Base-by-base conservation (phyloP, 1,140 invertebrate species). In the Pseudomyrmex flavicornis region DNA sequence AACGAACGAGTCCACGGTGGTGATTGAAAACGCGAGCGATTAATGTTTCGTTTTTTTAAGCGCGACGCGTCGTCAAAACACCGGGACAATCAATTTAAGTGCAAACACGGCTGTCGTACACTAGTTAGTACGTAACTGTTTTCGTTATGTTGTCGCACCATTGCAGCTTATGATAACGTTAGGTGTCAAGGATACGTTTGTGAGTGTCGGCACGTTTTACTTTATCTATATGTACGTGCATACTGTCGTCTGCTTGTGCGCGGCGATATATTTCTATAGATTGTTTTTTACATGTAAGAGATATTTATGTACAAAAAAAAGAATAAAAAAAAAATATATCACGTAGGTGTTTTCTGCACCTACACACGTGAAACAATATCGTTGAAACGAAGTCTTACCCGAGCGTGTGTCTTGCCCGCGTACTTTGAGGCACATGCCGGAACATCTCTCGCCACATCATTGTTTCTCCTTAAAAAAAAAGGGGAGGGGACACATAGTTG, bases 151-250 rank as follows among this genome's bases (percentile, higher is more conserved):
- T 70, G 84, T 89, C 86, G 84, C 44, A 77, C 88, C 88, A 72
- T 90, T 35, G 82, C 85, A 87, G 85, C 83, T 83, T 68, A 35
- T 35, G 44, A 83, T 86, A 86, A 85, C 85, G 88, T 91, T 35
- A 91, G 90, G 63, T 90, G 84, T 90, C 82, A 90, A 77, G 61
- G 82, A 68, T 90, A 86, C 75, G 84, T 89, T 89, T 80, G 84
- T 90, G 70, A 83, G 84, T 85, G 84, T 90, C 56, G 59, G 59
- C 76, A 56, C 58, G 58, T 50, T 63, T 76, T 84, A 35, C 35
- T 62, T 69, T 86, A 66, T 87, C 74, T 63, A 59, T 89, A 70
- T 82, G 76, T 48, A 52, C 56, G 62, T 35, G 73, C 77, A 82
- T 48, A 52, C 35, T 50, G 62, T 74, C 75, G 77, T 86, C 63